Evolutionary conservation across 2,113 vertebrate species (phyloP), one percentile per base, ranked within the genome.

Genomic region (Triplophysa siluroides): DNA sequence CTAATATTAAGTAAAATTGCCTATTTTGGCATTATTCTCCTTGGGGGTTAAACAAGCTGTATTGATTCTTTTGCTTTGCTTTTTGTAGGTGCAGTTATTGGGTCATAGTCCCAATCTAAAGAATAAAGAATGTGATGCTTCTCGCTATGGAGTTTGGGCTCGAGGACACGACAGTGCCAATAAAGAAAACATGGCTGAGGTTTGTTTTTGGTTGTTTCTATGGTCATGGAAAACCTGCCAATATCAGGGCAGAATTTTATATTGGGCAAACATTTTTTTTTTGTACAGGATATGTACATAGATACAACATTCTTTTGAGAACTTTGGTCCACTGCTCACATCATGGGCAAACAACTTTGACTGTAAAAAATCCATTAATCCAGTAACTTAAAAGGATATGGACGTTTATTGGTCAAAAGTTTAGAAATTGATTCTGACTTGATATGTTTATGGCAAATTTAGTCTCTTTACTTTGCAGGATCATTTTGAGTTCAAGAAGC

Each of bases 401-500:
- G 33, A 38, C 0, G 1, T 38, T 7, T 38, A 58, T n/a, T 58
- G 19, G 8, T 5, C 19, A n/a, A 58, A n/a, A 8, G 0, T 7
- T n/a, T 7, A 2, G 47, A 50, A 9, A 1, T 2, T 18, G 14
- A 5, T 52, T 52, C 1, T 52, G 1, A 1, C 23, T 10, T 24
- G 10, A 23, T 13, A 50, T 69, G 66, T 83, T 18, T 63, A 5
- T 12, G 2, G 33, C 29, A 38, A 10, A 8, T 9, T 71, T 14
- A n/a, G 6, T 78, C 11, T 8, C 19, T 33, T 9, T 1, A 83
- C 64, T 19, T 0, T 83, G 0, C 84, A 99, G 98, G 95, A 96
- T 82, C 84, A 89, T 0, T 99, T 98, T 91, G 95, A 98, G 80
- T 99, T 99, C 86, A 99, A 99, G 91, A 98, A 97, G 82, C 98